Base-by-base conservation (phyloP, 2,113 vertebrate species). In the Narcine bancroftii region DNA sequence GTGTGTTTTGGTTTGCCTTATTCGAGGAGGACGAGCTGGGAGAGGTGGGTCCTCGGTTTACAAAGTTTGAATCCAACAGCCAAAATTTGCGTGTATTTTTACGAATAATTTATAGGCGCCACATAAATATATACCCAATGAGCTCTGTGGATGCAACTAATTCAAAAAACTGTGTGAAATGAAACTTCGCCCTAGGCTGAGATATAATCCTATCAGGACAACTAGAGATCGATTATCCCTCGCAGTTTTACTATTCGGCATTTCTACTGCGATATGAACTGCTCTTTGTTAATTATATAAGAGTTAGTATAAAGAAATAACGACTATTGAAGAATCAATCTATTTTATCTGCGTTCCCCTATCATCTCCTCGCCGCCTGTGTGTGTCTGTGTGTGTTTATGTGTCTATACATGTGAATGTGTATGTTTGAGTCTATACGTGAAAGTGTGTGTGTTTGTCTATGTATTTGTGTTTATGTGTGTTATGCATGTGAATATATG, bases 111-210 rank as follows among this genome's bases (percentile, higher is more conserved):
- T 47, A 50, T 81, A 81, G 0, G 26, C 45, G 13, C 81, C 81
- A 56, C 13, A 60, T 85, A 85, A 60, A 85, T 60, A 85, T 60
- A 85, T 60, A 85, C 9, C 53, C n/a, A 33, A 85, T 85, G 15
- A 45, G 77, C 47, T 47, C 45, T 50, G 60, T 60, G 53, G 17
- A 83, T 83, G 24, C 79, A 83, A 26, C 50, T 26, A 85, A 33
- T 85, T 85, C 53, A 85, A 60, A 85, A n/a, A 85, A 85, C 81
- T 60, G 81, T 85, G 53, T 85, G 81, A 36, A 56, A 85, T 60
- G 53, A 85, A 85, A 85, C 81, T 60, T 85, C 33, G 81, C 81
- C 53, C 17, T 29, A 9, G 81, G 81, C 50, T 21, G 81, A 60
- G 81, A 85, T 56, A 85, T n/a, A 85, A 85, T 60, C 81, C 13